Base-by-base conservation (phyloP, 2,113 vertebrate genomes). In the Thomomys bottae region DNA sequence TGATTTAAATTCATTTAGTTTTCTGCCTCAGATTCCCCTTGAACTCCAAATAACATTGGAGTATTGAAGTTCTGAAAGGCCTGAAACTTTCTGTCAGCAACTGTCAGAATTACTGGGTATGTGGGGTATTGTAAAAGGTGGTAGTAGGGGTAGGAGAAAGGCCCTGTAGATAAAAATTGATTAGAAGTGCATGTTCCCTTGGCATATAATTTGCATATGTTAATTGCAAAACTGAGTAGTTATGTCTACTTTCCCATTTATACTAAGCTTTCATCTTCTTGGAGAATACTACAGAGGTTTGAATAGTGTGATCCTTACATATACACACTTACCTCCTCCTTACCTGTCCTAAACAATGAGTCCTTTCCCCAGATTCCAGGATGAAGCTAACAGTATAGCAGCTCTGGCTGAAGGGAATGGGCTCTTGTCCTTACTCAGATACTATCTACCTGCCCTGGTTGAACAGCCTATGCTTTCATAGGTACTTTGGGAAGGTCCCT, bases 41-140 rank as follows among this genome's bases (percentile, higher is more conserved):
- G 76, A 89, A 76, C 61, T 87, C 90, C 38, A 90, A 95, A 18
- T 95, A 67, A 79, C 75, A 57, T 38, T 0, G 8, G 14, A 68
- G 71, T 95, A 88, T 90, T 93, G 96, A 92, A 95, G 88, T 83
- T 38, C 45, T 1, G 3, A 79, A 79, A 82, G 68, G 81, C 72
- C 67, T 49, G 89, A 64, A 12, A 32, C 36, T 20, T 78, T 85
- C 90, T 87, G 36, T 91, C 67, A 84, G 49, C 12, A 0, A 3
- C 68, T 87, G 72, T 64, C 59, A 15, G 32, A 23, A 20, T n/a
- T 86, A 17, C 45, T 64, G 78, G 72, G 70, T 49, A 67, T 61
- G 36, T 21, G 10, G 64, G 49, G 23, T 91, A 2, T 54, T 78
- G 83, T 72, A 38, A 21, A 34, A 38, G 49, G n/a, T 36, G 49